A percentile compares a stretch with the other conserved stretches of the same genome.
Conservation (phyloP, 2,888 invertebrate genomes). For the Lithophane leautieri region DNA sequence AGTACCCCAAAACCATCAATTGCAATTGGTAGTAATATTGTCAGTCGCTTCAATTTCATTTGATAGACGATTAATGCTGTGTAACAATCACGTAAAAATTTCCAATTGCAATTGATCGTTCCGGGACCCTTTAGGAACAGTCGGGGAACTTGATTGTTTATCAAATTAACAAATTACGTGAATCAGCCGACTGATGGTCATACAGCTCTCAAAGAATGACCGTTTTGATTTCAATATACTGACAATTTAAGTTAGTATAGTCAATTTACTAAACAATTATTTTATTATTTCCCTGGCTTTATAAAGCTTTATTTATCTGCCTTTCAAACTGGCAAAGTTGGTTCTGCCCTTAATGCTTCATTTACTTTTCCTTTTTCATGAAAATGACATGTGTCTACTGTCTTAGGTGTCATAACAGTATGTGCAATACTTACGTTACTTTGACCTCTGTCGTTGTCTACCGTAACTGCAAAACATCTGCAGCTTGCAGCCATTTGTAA, state of each 20-base stretch:
- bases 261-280: background rate
- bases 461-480: conserved; percentile 29
- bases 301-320: background rate
- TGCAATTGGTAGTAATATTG: no score
- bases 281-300: background rate
- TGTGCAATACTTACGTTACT: conserved; percentile 7
- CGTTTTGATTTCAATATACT: background rate
- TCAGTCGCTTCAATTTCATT: no score
- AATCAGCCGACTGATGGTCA: no score
- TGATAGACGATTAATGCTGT: no score
- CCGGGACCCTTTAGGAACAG: background rate
- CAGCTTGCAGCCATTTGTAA: conserved; percentile 17
- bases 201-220: no score
- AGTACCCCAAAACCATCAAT: no score
- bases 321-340: background rate
- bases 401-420: background rate
- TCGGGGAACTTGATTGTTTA: no score
- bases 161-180: no score
- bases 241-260: background rate
- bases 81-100: no score
- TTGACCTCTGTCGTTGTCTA: conserved; percentile 2
- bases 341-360: background rate
- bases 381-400: background rate
- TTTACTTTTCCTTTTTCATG: background rate
- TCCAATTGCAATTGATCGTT: no score